These are phyloP conservation scores for Dinothrombium tinctorium DNA, from an alignment of 1,140 invertebrate species.

Conservation along the genomic window DNA sequence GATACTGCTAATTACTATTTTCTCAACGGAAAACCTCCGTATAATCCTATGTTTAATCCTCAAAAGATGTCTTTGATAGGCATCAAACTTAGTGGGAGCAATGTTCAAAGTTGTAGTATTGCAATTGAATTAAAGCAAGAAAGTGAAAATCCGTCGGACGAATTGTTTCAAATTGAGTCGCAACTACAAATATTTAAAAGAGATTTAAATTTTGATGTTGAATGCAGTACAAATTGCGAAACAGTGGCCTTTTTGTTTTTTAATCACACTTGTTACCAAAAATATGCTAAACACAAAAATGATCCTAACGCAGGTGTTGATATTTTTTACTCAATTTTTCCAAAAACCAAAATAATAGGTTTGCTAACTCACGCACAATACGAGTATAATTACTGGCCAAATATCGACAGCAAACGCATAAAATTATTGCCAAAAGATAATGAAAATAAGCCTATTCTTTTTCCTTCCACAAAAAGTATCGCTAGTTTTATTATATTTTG, in stretches of 20 bases:
- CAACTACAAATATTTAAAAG: not conserved
- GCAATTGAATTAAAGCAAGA: not conserved
- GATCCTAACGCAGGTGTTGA: not conserved
- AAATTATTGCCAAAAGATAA: too few species aligned
- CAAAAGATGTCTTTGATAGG: conserved; percentile 1
- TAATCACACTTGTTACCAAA: not conserved
- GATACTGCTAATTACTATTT: conserved; percentile 2
- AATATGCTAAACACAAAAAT: not conserved
- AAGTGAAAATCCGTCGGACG: not conserved
- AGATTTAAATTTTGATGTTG: not conserved
- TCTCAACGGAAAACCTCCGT: not conserved
- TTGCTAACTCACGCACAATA: conserved; percentile 3
- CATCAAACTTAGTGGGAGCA: not conserved
- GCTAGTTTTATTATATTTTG: too few species aligned
- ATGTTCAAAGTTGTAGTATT: not conserved
- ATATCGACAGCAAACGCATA: too few species aligned
- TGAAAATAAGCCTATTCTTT: too few species aligned
- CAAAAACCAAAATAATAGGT: not conserved
- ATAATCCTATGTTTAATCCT: conserved; percentile 3
- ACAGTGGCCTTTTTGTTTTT: conserved; percentile 3
- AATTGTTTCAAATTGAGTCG: not conserved
- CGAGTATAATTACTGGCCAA: not conserved
- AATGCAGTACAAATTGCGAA: not conserved
- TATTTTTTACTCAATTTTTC: not conserved
- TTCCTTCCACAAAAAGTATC: too few species aligned